Percentiles rank a stretch among this genome's conserved stretches.
Conservation (phyloP, 2,113 vertebrate genomes). For the Hemiscyllium ocellatum region DNA sequence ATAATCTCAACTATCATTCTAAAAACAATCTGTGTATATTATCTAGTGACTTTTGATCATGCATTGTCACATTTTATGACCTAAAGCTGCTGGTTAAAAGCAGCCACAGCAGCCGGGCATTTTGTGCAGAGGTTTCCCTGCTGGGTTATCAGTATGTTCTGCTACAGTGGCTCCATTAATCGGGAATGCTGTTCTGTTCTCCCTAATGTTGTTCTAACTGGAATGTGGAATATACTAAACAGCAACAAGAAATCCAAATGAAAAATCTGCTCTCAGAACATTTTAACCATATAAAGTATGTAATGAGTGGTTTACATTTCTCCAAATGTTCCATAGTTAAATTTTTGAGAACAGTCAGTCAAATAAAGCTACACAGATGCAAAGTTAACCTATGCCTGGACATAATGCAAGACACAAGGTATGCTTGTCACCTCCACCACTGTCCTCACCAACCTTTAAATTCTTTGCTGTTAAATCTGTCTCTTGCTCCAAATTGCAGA, state of each 20-base stretch:
- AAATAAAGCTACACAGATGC: not conserved
- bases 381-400: not conserved
- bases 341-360: not conserved
- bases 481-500: not conserved
- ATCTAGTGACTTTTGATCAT: not conserved
- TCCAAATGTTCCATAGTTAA: not conserved
- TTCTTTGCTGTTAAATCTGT: not conserved
- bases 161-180: not conserved
- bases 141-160: not conserved
- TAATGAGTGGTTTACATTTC: not conserved
- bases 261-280: not conserved
- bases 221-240: not conserved
- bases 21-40: not conserved
- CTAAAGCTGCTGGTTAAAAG: not conserved
- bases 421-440: not conserved
- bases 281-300: not conserved
- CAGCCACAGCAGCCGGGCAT: not conserved
- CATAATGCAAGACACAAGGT: not conserved
- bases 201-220: not conserved
- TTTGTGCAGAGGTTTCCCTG: not conserved
- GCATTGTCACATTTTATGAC: not conserved
- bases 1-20: not conserved
- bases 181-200: not conserved
- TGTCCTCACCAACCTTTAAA: not conserved
- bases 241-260: not conserved